phyloP scores from a whole-genome alignment of 2,888 invertebrate genomes.

The Catonia carolina region DNA sequence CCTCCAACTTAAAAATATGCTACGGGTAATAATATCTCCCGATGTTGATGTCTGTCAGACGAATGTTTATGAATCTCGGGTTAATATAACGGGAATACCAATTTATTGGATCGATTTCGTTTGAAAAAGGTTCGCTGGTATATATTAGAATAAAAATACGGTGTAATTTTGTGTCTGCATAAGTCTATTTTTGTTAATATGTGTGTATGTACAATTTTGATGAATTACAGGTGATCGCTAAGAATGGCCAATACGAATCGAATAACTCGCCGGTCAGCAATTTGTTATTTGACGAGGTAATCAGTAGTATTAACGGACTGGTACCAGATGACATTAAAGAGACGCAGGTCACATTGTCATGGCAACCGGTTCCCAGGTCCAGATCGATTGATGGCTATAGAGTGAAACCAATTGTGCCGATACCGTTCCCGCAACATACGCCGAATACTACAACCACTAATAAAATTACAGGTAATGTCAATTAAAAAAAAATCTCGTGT shows the following conservation, averaged over 20 bases:
- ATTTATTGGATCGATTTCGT: too few relatives aligned
- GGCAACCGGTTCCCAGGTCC: conserved; percentile 53
- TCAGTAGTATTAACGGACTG: conserved; percentile 55
- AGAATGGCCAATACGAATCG: conserved; percentile 56
- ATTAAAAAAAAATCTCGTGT: too few relatives aligned
- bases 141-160: too few relatives aligned
- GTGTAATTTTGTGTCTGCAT: too few relatives aligned
- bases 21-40: too few relatives aligned
- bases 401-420: conserved; percentile 47
- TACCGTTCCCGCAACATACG: conserved; percentile 50
- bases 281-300: conserved; percentile 57
- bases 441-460: conserved; percentile 44
- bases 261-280: conserved; percentile 51
- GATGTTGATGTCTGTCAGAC: too few relatives aligned
- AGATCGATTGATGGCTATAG: conserved; percentile 51
- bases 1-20: too few relatives aligned
- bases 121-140: too few relatives aligned
- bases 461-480: conserved; percentile 20
- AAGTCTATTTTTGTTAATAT: too few relatives aligned
- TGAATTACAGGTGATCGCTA: conserved; percentile 56
- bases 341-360: conserved; percentile 51
- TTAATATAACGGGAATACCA: too few relatives aligned
- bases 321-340: conserved; percentile 46
- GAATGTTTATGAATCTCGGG: too few relatives aligned
- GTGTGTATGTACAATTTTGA: too few relatives aligned